These are phyloP conservation scores for Psophia crepitans DNA, from an alignment of 2,113 vertebrate genomes.

Conservation along the genomic window DNA sequence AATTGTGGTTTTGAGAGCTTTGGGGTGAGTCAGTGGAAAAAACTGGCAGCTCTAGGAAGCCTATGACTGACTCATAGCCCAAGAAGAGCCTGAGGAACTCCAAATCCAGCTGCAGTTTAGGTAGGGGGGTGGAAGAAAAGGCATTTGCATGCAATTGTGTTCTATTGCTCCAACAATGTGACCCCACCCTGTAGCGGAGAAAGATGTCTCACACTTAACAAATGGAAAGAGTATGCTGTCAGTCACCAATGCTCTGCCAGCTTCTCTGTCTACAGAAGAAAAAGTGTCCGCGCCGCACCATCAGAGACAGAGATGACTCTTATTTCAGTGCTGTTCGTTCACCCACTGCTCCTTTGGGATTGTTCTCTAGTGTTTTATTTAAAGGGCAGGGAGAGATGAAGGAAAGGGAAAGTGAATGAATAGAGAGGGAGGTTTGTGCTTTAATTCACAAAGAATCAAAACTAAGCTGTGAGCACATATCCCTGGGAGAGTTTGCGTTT, in stretches of 20 bases:
- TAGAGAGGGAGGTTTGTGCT: not conserved
- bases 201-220: constrained; percentile 12
- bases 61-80: constrained; percentile 32
- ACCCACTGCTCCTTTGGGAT: not conserved
- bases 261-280: not conserved
- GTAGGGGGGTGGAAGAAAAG: not conserved
- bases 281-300: not conserved
- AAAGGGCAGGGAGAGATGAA: constrained; percentile 9
- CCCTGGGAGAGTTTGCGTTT: not conserved
- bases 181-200: constrained; percentile 5
- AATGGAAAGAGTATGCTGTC: constrained; percentile 7
- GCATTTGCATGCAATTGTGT: not conserved
- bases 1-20: not conserved
- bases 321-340: not conserved
- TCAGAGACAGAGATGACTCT: not conserved
- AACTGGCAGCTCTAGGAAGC: not conserved
- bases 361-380: constrained; percentile 21
- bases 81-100: constrained; percentile 5
- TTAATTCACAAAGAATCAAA: constrained; percentile 31
- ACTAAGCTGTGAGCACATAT: not conserved
- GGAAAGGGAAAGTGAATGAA: not conserved
- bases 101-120: constrained; percentile 48
- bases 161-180: not conserved
- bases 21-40: constrained; percentile 49
- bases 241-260: not conserved